Evolutionary conservation across 2,888 invertebrate genomes (phyloP).

Genomic region (Ophraella communa): DNA sequence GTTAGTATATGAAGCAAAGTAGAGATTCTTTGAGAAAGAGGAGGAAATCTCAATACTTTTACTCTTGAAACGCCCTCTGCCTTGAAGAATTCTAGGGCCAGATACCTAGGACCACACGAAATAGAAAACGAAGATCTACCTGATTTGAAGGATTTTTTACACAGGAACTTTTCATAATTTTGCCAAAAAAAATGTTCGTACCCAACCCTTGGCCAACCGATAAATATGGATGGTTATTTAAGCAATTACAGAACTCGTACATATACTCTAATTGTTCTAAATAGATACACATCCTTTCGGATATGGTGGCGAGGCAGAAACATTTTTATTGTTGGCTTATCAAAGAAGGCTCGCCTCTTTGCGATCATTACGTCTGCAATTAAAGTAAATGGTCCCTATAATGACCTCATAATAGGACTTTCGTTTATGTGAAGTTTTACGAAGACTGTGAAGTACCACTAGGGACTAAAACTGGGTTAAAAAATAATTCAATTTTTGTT

Average conservation of each 20-base stretch:
- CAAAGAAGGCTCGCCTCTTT: constrained; percentile 7
- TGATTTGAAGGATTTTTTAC: too few relatives aligned
- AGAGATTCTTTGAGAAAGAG: too few relatives aligned
- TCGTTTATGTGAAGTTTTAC: constrained; percentile 11
- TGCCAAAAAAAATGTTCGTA: constrained; percentile 1
- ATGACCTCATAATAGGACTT: constrained; percentile 5
- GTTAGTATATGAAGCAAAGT: too few relatives aligned
- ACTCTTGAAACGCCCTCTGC: too few relatives aligned
- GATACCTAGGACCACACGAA: too few relatives aligned
- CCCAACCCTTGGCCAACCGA: background rate
- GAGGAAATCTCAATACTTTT: too few relatives aligned
- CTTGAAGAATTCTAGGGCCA: too few relatives aligned
- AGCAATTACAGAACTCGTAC: constrained; percentile 31
- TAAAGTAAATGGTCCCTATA: constrained; percentile 8
- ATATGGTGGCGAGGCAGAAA: background rate
- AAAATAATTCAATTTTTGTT: background rate
- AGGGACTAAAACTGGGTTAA: background rate
- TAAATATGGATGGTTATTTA: constrained; percentile 31
- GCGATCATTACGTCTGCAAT: constrained; percentile 5
- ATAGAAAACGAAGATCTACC: too few relatives aligned
- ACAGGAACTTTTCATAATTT: background rate
- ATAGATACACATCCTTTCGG: constrained; percentile 9
- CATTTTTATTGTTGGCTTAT: constrained; percentile 9
- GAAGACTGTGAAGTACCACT: background rate
- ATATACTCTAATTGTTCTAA: constrained; percentile 26